Base-by-base conservation (phyloP, 2,113 vertebrate species). In the Paradoxurus hermaphroditus region DNA sequence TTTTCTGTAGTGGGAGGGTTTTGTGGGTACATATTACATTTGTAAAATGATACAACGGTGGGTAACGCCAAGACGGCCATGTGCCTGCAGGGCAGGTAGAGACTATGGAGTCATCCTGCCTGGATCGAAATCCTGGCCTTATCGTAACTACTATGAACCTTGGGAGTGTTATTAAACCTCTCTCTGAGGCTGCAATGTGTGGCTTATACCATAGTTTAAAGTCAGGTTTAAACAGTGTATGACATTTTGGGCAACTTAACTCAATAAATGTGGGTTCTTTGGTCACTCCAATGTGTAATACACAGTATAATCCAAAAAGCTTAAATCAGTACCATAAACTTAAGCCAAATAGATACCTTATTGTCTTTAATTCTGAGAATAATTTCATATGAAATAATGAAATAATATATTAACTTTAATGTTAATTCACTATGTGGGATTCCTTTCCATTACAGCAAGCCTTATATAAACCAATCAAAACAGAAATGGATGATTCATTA, bases 391-490 rank as follows among this genome's bases (percentile, higher is more conserved):
- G 23, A 95, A 88, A 59, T 70, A 92, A 21, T 7, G n/a, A n/a
- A n/a, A n/a, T n/a, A n/a, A n/a, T 59, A 62, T 19, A 16, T 87
- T 87, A 62, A 62, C 41, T 79, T 96, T 90, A 68, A 94, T 86
- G 31, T 56, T 81, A 51, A 68, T 10, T 39, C 25, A 88, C 21
- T 83, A 46, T 44, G 12, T 10, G 85, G 15, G 3, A 68, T 92
- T 51, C 86, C 78, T 92, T 89, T 59, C 84, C 68, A 73, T 34
- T 41, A 81, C 1, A 72, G 36, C 14, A 89, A 93, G 87, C 12
- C 78, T 78, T 82, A 87, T 53, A 67, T 73, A 85, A 94, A 81
- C 34, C 18, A 94, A 86, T 94, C 81, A 85, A 87, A 96, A 92
- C 18, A 12, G 39, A 94, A 91, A 0, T 34, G 31, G 44, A 84